These are phyloP conservation scores for Tipula helvola DNA, from an alignment of 2,888 invertebrate genomes.

Conservation along the genomic window DNA sequence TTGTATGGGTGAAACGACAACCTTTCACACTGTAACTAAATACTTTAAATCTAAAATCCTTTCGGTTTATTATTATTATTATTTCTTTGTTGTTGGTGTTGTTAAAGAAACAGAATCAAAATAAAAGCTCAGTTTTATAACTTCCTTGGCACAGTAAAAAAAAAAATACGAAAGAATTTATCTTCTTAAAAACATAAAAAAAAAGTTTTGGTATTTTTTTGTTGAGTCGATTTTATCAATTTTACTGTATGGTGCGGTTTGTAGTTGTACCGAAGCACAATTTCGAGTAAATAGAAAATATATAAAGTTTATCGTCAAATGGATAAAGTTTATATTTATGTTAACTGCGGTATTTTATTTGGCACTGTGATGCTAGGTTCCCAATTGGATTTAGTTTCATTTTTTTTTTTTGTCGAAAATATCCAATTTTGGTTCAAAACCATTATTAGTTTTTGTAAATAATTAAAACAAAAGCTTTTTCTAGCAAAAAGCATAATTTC, in stretches of 20 bases:
- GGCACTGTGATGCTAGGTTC: not conserved
- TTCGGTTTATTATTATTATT: constrained; percentile 4
- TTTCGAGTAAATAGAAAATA: not conserved
- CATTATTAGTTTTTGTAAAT: not conserved
- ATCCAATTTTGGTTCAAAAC: not conserved
- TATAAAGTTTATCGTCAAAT: not conserved
- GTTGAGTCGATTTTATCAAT: not conserved
- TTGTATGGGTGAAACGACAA: not conserved
- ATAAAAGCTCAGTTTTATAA: not conserved
- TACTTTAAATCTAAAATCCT: not conserved
- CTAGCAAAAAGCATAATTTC: not conserved
- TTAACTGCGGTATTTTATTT: not conserved
- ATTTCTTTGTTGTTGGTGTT: not conserved
- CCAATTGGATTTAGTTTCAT: no score
- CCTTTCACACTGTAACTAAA: not conserved
- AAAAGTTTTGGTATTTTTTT: not conserved
- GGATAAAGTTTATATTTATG: not conserved
- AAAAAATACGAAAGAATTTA: not conserved
- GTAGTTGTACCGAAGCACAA: not conserved
- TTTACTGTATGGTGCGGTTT: not conserved
- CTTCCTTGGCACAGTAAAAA: not conserved
- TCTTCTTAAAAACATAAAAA: not conserved
- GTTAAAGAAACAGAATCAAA: not conserved
- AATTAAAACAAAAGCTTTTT: not conserved
- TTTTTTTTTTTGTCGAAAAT: not conserved